phyloP scores from a whole-genome alignment of 2,888 invertebrate genomes.

The Drosophila rubida region DNA sequence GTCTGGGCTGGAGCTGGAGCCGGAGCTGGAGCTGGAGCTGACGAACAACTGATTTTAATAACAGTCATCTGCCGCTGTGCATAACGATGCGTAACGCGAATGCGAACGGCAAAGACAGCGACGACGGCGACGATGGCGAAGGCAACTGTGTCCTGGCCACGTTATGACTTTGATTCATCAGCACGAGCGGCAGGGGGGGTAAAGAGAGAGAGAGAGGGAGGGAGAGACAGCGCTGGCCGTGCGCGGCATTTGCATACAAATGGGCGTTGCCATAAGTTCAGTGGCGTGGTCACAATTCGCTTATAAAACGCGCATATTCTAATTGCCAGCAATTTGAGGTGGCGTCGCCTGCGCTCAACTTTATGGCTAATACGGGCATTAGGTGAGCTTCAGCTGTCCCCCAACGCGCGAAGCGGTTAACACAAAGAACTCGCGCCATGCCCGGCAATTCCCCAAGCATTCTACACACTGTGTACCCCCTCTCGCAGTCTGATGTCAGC shows the following conservation, averaged over 20 bases:
- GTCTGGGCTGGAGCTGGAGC: conserved; percentile 31
- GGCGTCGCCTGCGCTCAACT: conserved; percentile 49
- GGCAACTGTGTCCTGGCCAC: conserved; percentile 45
- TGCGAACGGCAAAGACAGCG: conserved; percentile 22
- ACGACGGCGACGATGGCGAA: conserved; percentile 11
- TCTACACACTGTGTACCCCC: conserved; percentile 9
- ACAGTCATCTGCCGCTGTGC: conserved; percentile 81
- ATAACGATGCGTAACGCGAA: conserved; percentile 82
- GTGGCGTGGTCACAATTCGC: conserved; percentile 69
- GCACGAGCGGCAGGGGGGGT: conserved; percentile 13
- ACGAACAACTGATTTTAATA: conserved; percentile 81
- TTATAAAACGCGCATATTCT: conserved; percentile 76
- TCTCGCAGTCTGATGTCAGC: not conserved
- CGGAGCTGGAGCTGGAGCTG: conserved; percentile 30
- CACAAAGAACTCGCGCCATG: conserved; percentile 39
- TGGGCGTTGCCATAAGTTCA: conserved; percentile 82
- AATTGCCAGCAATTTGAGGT: conserved; percentile 73
- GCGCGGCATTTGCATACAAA: conserved; percentile 81
- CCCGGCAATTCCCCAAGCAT: conserved; percentile 33
- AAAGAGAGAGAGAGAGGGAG: conserved; percentile 2
- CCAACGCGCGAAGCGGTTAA: conserved; percentile 52
- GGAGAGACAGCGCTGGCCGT: conserved; percentile 62
- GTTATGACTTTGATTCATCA: conserved; percentile 81
- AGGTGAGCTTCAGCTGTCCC: conserved; percentile 50
- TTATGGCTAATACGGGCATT: conserved; percentile 55